Conservation (phyloP, 1,140 invertebrate species). For the Oreohelix idahoensis region DNA sequence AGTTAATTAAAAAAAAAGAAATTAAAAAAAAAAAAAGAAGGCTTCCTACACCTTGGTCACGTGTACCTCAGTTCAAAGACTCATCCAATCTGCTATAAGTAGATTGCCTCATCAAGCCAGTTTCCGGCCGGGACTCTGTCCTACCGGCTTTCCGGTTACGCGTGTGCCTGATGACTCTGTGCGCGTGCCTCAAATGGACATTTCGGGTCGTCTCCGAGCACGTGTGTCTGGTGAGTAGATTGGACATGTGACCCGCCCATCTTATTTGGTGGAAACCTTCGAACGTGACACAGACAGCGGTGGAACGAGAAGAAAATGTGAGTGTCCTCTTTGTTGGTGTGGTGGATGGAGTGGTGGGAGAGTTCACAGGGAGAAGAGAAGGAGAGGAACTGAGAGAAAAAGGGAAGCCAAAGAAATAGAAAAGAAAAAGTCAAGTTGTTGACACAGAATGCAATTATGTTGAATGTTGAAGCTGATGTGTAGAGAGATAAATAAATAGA, state of each 20-base stretch:
- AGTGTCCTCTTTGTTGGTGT: not conserved
- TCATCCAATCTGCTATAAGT: slow-evolving; percentile 3
- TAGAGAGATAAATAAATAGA: too few relatives aligned
- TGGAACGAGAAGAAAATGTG: not conserved
- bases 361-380: not conserved
- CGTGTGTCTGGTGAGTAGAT: slow-evolving; percentile 5
- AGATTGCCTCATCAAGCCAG: slow-evolving; percentile 18
- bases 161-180: slow-evolving; percentile 18
- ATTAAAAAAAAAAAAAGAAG: too few relatives aligned
- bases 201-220: slow-evolving; percentile 8
- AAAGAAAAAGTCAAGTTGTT: too few relatives aligned
- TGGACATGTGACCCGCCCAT: not conserved
- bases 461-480: too few relatives aligned
- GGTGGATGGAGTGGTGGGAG: not conserved
- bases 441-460: too few relatives aligned
- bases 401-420: too few relatives aligned
- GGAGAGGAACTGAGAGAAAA: not conserved
- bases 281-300: not conserved
- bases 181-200: slow-evolving; percentile 27
- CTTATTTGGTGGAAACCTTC: not conserved
- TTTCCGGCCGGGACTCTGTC: slow-evolving; percentile 1
- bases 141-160: slow-evolving; percentile 15
- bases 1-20: too few relatives aligned
- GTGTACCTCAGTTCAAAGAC: not conserved
- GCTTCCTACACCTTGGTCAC: not conserved